Conservation (phyloP, 35 echinoderm and acorn worm species). For the Anneissia japonica region DNA sequence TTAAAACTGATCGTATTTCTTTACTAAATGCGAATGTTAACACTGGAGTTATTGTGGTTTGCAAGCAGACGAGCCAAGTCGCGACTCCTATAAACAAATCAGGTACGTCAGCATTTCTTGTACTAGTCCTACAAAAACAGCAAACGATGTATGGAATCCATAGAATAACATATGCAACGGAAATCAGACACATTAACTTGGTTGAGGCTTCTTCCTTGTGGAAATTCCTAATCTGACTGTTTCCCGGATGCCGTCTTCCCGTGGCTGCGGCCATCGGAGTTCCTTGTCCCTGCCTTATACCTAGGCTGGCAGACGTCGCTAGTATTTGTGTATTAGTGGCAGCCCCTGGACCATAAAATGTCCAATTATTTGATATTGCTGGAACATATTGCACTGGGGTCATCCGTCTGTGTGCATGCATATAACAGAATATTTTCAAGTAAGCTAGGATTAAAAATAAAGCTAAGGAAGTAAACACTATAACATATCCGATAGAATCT, state of each 20-base stretch:
- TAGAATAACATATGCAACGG: constrained; percentile 49
- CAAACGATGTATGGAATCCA: constrained; percentile 86
- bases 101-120: neutral
- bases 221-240: constrained; percentile 39
- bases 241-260: constrained; percentile 32
- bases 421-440: constrained; percentile 79
- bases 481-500: constrained; percentile 58
- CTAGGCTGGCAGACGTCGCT: constrained; percentile 79
- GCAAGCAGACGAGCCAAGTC: neutral
- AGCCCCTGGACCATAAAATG: constrained; percentile 92
- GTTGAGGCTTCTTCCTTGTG: constrained; percentile 59
- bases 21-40: neutral
- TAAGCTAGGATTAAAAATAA: constrained; percentile 67
- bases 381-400: constrained; percentile 81
- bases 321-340: constrained; percentile 46
- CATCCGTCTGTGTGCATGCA: constrained; percentile 91
- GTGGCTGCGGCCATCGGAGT: constrained; percentile 66
- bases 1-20: neutral
- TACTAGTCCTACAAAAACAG: constrained; percentile 38
- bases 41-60: neutral
- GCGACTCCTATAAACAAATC: neutral
- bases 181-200: constrained; percentile 57
- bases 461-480: constrained; percentile 64
- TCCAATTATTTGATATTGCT: constrained; percentile 88
- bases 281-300: constrained; percentile 66